Conservation (phyloP, 2,797 vertebrate genomes). For the Nothura maculosa region DNA sequence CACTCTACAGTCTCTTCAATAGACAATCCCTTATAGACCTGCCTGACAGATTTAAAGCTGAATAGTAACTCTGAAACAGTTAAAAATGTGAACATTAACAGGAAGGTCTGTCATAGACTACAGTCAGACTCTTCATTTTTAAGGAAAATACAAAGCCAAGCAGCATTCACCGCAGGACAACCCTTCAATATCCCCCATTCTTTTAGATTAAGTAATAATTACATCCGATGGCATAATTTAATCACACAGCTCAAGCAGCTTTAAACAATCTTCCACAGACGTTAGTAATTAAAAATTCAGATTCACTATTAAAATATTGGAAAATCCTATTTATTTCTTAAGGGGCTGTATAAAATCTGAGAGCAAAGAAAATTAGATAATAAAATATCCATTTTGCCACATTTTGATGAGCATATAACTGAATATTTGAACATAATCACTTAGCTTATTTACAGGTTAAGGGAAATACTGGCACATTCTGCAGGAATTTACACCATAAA, state of each 20-base stretch:
- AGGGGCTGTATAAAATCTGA: background rate
- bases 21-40: slow-evolving; percentile 80
- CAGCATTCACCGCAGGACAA: background rate
- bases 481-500: background rate
- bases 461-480: background rate
- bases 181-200: rapidly evolving
- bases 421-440: slow-evolving; percentile 5
- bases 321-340: background rate
- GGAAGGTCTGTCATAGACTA: background rate
- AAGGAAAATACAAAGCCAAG: slow-evolving; percentile 41
- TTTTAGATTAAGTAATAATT: slow-evolving; percentile 21
- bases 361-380: background rate
- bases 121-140: slow-evolving; percentile 2
- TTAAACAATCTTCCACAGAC: background rate
- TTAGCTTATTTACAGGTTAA: slow-evolving; percentile 26
- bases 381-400: background rate
- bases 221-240: background rate
- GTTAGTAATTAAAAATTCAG: background rate
- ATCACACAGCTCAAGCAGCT: background rate
- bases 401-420: background rate
- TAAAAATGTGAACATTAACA: slow-evolving; percentile 1
- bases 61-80: slow-evolving; percentile 72
- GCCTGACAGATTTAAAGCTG: slow-evolving; percentile 85
- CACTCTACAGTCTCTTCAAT: slow-evolving; percentile 84
- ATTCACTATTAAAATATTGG: background rate